Percentiles rank a stretch among this genome's conserved stretches.
These are phyloP conservation scores for Tetramorium parvispinum DNA, from an alignment of 1,140 invertebrate species.

Conservation along the genomic window DNA sequence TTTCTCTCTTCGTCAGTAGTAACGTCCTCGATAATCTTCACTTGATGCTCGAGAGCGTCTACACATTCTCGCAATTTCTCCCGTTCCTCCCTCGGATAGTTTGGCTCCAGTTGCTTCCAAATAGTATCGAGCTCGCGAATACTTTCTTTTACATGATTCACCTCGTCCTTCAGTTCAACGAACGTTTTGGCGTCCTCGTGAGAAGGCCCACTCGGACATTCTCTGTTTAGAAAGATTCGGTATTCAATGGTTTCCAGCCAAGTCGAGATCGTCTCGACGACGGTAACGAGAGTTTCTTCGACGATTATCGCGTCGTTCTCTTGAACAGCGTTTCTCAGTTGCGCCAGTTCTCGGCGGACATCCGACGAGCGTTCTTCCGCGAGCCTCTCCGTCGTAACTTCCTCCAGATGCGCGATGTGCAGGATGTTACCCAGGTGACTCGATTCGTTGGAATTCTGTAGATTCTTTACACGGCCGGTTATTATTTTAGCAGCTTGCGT, in stretches of 20 bases:
- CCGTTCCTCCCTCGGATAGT: conserved; percentile 81
- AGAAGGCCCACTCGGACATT: conserved; percentile 78
- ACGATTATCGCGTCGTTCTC: conserved; percentile 88
- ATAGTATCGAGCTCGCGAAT: conserved; percentile 80
- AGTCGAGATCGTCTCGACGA: conserved; percentile 92
- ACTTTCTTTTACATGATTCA: conserved; percentile 84
- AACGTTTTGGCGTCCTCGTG: conserved; percentile 77
- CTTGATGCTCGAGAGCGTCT: conserved; percentile 82
- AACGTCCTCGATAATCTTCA: conserved; percentile 85
- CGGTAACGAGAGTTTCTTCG: conserved; percentile 90
- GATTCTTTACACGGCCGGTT: conserved; percentile 86
- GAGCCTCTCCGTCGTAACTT: conserved; percentile 86
- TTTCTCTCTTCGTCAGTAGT: conserved; percentile 86
- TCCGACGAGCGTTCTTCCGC: conserved; percentile 86
- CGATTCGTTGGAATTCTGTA: conserved; percentile 85
- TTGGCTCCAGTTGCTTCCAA: conserved; percentile 82
- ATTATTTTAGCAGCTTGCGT: conserved; percentile 83
- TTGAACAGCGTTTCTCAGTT: conserved; percentile 88
- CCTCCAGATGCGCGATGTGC: conserved; percentile 87
- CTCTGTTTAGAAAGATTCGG: conserved; percentile 88
- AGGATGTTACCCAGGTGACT: conserved; percentile 87
- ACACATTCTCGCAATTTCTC: conserved; percentile 84
- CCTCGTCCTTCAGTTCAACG: conserved; percentile 85
- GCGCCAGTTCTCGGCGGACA: conserved; percentile 87
- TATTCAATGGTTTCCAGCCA: conserved; percentile 95